Evolutionary conservation across 2,113 vertebrate species (phyloP).

Genomic region (Ranitomeya imitator): DNA sequence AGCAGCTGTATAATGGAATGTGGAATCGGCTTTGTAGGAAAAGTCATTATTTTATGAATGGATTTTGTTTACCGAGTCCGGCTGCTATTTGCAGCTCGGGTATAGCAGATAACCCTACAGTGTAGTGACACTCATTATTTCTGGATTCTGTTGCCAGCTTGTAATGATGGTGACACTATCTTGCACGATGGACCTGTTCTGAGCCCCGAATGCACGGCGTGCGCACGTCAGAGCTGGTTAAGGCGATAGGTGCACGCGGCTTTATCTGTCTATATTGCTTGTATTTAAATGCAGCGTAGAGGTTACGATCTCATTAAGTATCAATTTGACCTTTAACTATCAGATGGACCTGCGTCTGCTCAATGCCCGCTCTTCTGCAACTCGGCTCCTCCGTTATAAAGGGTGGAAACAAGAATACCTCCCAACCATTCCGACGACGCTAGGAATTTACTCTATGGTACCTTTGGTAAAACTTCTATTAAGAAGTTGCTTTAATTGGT

Average conservation of each 20-base stretch:
- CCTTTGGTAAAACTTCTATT: not conserved
- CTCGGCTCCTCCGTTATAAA: not conserved
- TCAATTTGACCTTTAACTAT: conserved; percentile 29
- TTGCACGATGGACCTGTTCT: not conserved
- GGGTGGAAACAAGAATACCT: not conserved
- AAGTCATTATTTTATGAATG: conserved; percentile 50
- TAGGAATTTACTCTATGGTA: not conserved
- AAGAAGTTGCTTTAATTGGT: not conserved
- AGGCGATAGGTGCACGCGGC: not conserved
- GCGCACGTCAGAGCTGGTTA: not conserved
- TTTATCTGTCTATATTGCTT: conserved; percentile 39
- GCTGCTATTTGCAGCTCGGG: conserved; percentile 22
- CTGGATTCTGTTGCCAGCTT: conserved; percentile 11
- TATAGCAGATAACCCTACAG: conserved; percentile 39
- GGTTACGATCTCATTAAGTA: conserved; percentile 39
- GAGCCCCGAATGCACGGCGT: not conserved
- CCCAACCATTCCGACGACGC: not conserved
- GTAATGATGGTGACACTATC: conserved; percentile 31
- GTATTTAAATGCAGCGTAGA: conserved; percentile 19
- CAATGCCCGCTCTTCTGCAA: not conserved
- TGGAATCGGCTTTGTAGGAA: conserved; percentile 20
- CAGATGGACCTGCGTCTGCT: not conserved
- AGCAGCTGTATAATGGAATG: conserved; percentile 25
- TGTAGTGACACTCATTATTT: conserved; percentile 49
- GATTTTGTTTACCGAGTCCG: conserved; percentile 37